These are phyloP conservation scores for Caenorhabditis virilis DNA, from an alignment of 2,888 invertebrate genomes.

Conservation along the genomic window DNA sequence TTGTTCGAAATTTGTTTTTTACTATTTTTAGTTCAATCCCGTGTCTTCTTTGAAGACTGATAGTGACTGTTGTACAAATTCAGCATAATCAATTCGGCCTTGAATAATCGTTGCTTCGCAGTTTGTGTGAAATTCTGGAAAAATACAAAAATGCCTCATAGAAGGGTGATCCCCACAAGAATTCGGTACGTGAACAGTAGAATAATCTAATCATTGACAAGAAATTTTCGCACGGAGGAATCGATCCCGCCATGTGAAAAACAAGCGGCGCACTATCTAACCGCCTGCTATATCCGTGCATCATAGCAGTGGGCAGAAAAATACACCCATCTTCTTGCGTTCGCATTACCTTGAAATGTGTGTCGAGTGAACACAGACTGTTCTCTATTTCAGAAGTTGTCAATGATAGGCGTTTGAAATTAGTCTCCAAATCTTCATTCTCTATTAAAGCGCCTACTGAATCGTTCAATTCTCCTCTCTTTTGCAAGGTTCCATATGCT, in stretches of 20 bases:
- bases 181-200: conserved; percentile 45
- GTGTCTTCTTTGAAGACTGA: too few relatives aligned
- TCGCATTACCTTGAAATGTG: conserved; percentile 28
- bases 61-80: too few relatives aligned
- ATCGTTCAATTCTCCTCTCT: conserved; percentile 27
- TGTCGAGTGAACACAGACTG: conserved; percentile 10
- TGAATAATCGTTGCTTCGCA: conserved; percentile 22
- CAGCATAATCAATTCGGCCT: conserved; percentile 16
- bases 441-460: conserved; percentile 10
- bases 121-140: conserved; percentile 6
- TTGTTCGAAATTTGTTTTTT: too few relatives aligned
- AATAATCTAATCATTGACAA: conserved; percentile 28
- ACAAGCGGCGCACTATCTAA: neutral
- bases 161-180: conserved; percentile 38
- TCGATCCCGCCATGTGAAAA: neutral
- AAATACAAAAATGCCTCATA: conserved; percentile 25
- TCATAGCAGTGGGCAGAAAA: conserved; percentile 7
- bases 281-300: conserved; percentile 27
- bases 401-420: conserved; percentile 12
- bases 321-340: neutral
- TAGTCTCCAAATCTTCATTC: conserved; percentile 23
- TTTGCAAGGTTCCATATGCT: conserved; percentile 14
- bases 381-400: conserved; percentile 14
- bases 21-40: too few relatives aligned
- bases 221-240: neutral